Conservation (phyloP, 2,888 invertebrate genomes). For the Drosophila picticornis region DNA sequence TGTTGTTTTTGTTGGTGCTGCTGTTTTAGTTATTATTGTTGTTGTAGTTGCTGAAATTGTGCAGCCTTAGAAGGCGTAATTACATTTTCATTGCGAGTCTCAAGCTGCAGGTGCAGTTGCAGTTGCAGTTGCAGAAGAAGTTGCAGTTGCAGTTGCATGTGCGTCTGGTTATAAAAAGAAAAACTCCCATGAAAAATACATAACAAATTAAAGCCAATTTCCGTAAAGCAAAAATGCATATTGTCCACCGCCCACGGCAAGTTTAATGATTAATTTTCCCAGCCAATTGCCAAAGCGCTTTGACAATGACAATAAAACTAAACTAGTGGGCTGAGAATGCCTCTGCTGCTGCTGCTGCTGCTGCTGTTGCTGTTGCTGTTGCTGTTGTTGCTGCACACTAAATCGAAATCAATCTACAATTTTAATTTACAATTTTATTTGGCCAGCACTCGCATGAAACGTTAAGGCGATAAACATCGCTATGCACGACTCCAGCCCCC, state of each 20-base stretch:
- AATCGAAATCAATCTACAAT: conserved; percentile 75
- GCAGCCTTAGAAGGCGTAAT: conserved; percentile 76
- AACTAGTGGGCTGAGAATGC: conserved; percentile 49
- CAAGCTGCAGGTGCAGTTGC: conserved; percentile 42
- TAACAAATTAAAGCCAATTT: conserved; percentile 62
- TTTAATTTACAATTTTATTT: conserved; percentile 72
- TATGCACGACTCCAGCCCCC: conserved; percentile 54
- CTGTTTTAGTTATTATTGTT: neutral
- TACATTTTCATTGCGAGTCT: conserved; percentile 72
- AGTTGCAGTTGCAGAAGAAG: conserved; percentile 24
- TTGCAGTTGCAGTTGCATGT: conserved; percentile 29
- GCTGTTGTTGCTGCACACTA: conserved; percentile 14
- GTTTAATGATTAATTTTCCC: conserved; percentile 78
- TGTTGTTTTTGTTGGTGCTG: conserved; percentile 25
- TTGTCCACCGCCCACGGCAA: conserved; percentile 55
- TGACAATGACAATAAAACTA: conserved; percentile 54
- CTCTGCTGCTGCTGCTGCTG: neutral
- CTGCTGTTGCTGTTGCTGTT: neutral
- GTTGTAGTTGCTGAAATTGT: conserved; percentile 37
- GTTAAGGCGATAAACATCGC: conserved; percentile 69
- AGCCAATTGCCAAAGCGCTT: conserved; percentile 52
- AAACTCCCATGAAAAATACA: conserved; percentile 59
- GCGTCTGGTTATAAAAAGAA: conserved; percentile 32
- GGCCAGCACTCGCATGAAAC: conserved; percentile 60
- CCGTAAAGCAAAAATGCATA: conserved; percentile 59